Conservation (phyloP, 2,113 vertebrate genomes). For the Rhea pennata region DNA sequence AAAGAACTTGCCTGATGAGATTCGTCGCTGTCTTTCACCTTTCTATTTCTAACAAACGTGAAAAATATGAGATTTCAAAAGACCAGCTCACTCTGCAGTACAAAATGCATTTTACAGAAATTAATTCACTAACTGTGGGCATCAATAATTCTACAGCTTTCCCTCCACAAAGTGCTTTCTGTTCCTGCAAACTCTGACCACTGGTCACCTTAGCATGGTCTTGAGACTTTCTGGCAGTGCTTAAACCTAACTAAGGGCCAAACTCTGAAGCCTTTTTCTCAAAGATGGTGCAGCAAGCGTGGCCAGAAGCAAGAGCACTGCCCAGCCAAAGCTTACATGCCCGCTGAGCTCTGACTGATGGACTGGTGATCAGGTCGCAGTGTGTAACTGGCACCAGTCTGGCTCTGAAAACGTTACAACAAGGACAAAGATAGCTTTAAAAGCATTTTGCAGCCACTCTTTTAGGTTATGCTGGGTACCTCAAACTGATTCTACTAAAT, state of each 20-base stretch:
- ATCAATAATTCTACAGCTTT: not conserved
- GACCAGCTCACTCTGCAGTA: not conserved
- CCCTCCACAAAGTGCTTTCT: not conserved
- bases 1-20: not conserved
- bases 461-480: not conserved
- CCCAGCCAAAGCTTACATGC: not conserved
- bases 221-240: not conserved
- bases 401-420: not conserved
- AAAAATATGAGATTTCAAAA: not conserved
- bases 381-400: not conserved
- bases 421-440: not conserved
- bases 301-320: not conserved
- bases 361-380: not conserved
- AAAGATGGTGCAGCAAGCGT: accelerated
- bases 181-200: not conserved
- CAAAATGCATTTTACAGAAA: not conserved
- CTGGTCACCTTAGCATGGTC: not conserved
- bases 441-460: not conserved
- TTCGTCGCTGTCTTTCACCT: not conserved
- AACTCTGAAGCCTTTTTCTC: not conserved
- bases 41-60: not conserved
- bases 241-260: not conserved
- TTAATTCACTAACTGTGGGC: not conserved
- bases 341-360: not conserved
- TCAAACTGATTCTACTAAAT: not conserved